phyloP scores from a whole-genome alignment of 2,113 vertebrate species.

The Crotophaga sulcirostris region DNA sequence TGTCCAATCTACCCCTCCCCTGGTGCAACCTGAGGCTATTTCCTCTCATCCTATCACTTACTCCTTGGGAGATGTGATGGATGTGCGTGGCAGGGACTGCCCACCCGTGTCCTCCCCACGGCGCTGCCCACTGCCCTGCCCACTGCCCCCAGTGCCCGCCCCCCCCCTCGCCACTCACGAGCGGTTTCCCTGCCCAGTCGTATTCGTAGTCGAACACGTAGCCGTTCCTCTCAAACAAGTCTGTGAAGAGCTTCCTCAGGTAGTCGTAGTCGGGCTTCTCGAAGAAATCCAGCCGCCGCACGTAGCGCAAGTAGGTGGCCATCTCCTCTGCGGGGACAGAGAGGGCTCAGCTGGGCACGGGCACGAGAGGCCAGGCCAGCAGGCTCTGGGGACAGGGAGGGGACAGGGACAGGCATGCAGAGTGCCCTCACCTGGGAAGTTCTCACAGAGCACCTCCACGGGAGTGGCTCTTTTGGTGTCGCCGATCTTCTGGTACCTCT shows the following conservation, averaged over 20 bases:
- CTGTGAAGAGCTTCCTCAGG: constrained; percentile 93
- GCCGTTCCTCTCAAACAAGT: constrained; percentile 92
- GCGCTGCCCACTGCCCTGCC: background rate
- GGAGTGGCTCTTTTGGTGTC: constrained; percentile 96
- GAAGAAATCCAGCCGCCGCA: constrained; percentile 95
- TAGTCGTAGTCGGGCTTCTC: constrained; percentile 98
- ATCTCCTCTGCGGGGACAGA: constrained; percentile 86
- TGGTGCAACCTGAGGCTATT: too few relatives aligned
- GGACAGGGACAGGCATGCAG: background rate
- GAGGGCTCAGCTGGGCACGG: background rate
- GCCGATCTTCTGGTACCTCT: constrained; percentile 97
- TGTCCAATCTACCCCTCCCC: too few relatives aligned
- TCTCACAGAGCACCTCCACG: constrained; percentile 94
- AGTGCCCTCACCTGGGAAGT: constrained; percentile 87
- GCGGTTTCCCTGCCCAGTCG: constrained; percentile 96
- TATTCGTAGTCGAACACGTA: constrained; percentile 97
- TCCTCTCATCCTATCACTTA: too few relatives aligned
- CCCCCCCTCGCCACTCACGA: constrained; percentile 75
- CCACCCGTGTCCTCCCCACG: background rate
- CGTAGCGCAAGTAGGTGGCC: constrained; percentile 95
- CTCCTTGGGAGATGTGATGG: background rate
- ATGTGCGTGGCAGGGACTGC: accelerated
- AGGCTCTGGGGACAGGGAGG: background rate
- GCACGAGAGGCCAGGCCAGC: background rate
- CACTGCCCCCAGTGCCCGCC: accelerated